Evolutionary conservation across 1,140 invertebrate species (phyloP).

Genomic region (Cydia fagiglandana): DNA sequence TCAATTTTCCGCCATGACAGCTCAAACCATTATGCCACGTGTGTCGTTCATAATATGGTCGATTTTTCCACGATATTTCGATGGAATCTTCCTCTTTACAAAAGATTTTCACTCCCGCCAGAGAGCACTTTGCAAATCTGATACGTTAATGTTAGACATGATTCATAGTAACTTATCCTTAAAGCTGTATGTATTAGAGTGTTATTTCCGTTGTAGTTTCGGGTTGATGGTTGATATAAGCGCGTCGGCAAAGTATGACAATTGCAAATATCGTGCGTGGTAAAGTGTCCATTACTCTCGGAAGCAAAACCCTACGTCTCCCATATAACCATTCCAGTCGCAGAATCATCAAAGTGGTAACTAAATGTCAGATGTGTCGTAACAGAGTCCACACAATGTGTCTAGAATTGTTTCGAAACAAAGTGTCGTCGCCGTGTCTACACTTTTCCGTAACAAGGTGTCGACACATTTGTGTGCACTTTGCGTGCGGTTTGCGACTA

Average conservation of each 20-base stretch:
- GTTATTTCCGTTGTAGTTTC: neutral
- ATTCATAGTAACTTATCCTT: neutral
- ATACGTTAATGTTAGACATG: neutral
- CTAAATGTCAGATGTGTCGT: too few relatives aligned
- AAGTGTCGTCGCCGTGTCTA: too few relatives aligned
- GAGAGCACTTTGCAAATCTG: conserved; percentile 13
- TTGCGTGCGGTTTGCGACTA: too few relatives aligned
- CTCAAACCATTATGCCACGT: neutral
- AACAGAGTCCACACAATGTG: too few relatives aligned
- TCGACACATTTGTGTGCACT: too few relatives aligned
- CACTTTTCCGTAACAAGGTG: too few relatives aligned
- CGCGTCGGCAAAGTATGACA: neutral
- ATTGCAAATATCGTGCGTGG: neutral
- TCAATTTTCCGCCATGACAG: neutral
- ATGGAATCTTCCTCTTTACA: neutral
- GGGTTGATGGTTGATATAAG: neutral
- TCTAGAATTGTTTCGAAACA: too few relatives aligned
- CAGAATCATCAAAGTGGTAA: too few relatives aligned
- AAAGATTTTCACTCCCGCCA: neutral
- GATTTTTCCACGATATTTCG: neutral
- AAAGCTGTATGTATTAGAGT: neutral
- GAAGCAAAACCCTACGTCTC: neutral
- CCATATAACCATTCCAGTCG: too few relatives aligned
- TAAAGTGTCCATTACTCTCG: conserved; percentile 12
- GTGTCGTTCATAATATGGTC: neutral